Evolutionary conservation across 2,888 invertebrate species (phyloP), one percentile per base, ranked within the genome.

Genomic region (Agrotis clavis): DNA sequence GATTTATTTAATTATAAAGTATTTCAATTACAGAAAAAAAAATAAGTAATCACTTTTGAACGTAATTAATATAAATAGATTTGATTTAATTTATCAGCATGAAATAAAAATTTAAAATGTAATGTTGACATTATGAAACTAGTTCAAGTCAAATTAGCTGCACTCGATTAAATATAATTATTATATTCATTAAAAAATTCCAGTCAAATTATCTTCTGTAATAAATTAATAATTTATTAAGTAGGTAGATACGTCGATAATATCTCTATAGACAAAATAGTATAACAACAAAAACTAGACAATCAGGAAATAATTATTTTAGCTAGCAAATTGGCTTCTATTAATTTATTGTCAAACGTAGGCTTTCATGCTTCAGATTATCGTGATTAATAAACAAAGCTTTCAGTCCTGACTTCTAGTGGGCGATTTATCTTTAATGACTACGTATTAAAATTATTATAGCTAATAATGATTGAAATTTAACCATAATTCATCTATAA

Each of bases 261-360:
- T 18, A 76, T 66, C 57, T 64, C n/a, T 62, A 54, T 25, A 60
- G 18, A 67, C 57, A 61, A 61, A 69, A 41, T 41, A 48, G 30
- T 51, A 47, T 51, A 47, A 61, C 45, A 82, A 72, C 45, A 82
- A 72, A 82, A 79, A 82, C 65, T 67, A 51, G 79, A 53, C 61
- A 74, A 51, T 74, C 69, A 82, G 79, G 80, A 80, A 80, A 67
- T 59, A 73, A 82, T 82, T 78, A 82, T 73, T 77, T 69, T 60
- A n/a, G 35, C 63, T 53, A 51, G 66, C 50, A 61, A 73, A 65
- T 64, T 78, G 64, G 35, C 62, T 67, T 50, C n/a, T 53, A 66
- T 66, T 72, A 66, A 72, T 78, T 78, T 82, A 82, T 82, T 68
- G 73, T 67, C 56, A 66, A 66, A 56, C 66, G 68, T 61, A 64